Percentiles rank a stretch among this genome's conserved stretches.
Conservation (phyloP, 2,113 vertebrate genomes). For the Alces alces region DNA sequence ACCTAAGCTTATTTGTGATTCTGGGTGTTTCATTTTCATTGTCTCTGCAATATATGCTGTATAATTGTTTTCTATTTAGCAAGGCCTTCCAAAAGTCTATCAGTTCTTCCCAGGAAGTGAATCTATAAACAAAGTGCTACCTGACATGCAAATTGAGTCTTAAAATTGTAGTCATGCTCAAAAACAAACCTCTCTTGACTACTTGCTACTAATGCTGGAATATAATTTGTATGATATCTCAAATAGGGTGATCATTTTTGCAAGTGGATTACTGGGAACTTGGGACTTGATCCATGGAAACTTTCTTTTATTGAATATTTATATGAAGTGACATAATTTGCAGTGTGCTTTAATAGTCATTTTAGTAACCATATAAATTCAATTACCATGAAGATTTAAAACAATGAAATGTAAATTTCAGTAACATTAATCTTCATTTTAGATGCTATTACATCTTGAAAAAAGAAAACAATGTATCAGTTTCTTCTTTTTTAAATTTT, state of each 20-base stretch:
- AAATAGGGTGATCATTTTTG: not conserved
- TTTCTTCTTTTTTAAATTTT: not conserved
- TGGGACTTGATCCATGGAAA: not conserved
- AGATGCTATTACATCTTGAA: not conserved
- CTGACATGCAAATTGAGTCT: not conserved
- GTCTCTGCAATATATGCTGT: not conserved
- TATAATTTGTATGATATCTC: not conserved
- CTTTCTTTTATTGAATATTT: slow-evolving; percentile 31
- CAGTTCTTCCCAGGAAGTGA: not conserved
- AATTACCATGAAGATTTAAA: not conserved
- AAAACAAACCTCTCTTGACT: not conserved
- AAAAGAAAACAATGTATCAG: not conserved
- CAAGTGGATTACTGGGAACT: not conserved
- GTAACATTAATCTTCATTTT: not conserved
- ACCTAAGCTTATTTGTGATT: not conserved
- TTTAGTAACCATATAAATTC: not conserved
- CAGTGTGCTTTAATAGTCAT: not conserved
- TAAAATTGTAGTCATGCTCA: not conserved
- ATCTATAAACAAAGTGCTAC: not conserved
- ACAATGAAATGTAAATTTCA: not conserved
- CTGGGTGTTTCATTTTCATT: not conserved
- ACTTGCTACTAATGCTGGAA: not conserved
- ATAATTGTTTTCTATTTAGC: not conserved
- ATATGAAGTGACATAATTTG: not conserved
- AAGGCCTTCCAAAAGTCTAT: not conserved